phyloP scores from a whole-genome alignment of 2,888 invertebrate species.

The Cryptus armator region DNA sequence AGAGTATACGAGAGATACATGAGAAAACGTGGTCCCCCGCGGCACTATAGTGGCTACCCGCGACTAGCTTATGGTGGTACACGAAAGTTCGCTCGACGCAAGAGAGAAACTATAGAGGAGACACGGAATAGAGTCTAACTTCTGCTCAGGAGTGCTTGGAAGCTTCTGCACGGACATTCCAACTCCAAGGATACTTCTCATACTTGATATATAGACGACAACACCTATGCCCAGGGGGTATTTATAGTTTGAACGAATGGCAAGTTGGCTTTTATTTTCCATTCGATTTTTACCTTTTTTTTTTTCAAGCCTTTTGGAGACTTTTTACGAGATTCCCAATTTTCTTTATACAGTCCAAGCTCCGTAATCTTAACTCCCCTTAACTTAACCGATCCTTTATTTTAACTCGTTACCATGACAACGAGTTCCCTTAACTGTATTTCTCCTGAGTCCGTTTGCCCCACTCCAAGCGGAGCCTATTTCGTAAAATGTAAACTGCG shows the following conservation, averaged over 20 bases:
- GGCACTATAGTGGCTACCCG: constrained; percentile 10
- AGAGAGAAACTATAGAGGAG: constrained; percentile 24
- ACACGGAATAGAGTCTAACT: constrained; percentile 34
- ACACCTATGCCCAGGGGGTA: constrained; percentile 4
- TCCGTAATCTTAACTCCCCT: too few relatives aligned
- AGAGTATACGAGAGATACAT: not conserved
- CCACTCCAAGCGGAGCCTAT: too few relatives aligned
- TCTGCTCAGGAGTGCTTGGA: constrained; percentile 9
- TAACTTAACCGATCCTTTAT: too few relatives aligned
- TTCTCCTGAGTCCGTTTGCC: too few relatives aligned
- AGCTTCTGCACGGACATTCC: constrained; percentile 9
- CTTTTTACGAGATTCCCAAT: not conserved
- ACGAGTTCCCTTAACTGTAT: too few relatives aligned
- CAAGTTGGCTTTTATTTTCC: constrained; percentile 10
- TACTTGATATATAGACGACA: not conserved
- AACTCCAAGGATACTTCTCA: constrained; percentile 28
- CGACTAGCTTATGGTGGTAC: constrained; percentile 16
- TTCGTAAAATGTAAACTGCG: too few relatives aligned
- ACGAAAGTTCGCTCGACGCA: constrained; percentile 31
- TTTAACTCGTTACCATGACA: too few relatives aligned
- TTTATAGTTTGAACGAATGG: constrained; percentile 26
- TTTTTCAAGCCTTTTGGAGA: not conserved
- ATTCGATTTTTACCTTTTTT: not conserved
- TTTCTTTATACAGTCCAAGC: not conserved
- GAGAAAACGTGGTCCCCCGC: constrained; percentile 24